Percentiles rank a stretch among this genome's conserved stretches.
These are phyloP conservation scores for Drosophila santomea DNA, from an alignment of 1,140 invertebrate genomes.

Conservation along the genomic window DNA sequence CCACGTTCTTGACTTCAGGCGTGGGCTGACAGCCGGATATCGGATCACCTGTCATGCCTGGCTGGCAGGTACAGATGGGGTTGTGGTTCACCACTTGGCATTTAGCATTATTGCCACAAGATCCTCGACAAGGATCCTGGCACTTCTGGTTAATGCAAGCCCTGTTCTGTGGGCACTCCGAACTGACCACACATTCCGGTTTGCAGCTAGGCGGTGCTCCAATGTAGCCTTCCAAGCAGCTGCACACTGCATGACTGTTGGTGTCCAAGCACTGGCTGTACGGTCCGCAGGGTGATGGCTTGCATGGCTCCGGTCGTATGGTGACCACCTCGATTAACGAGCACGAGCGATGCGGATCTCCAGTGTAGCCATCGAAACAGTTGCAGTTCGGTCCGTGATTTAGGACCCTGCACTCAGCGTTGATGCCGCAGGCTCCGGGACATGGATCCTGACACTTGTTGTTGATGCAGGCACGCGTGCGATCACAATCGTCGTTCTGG, in stretches of 20 bases:
- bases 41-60: slow-evolving; percentile 91
- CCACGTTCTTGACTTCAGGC: slow-evolving; percentile 71
- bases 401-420: slow-evolving; percentile 88
- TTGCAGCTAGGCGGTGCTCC: slow-evolving; percentile 92
- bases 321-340: slow-evolving; percentile 67
- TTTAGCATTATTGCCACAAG: slow-evolving; percentile 92
- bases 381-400: slow-evolving; percentile 92
- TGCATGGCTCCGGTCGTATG: slow-evolving; percentile 87
- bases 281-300: slow-evolving; percentile 92
- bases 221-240: slow-evolving; percentile 90
- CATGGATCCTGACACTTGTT: slow-evolving; percentile 91
- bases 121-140: slow-evolving; percentile 91
- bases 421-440: slow-evolving; percentile 88
- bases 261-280: slow-evolving; percentile 88
- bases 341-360: slow-evolving; percentile 87
- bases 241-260: slow-evolving; percentile 92
- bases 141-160: slow-evolving; percentile 94
- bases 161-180: slow-evolving; percentile 92
- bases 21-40: slow-evolving; percentile 87
- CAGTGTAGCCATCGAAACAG: slow-evolving; percentile 90
- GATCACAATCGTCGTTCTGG: slow-evolving; percentile 89
- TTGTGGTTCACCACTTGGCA: slow-evolving; percentile 94
- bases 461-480: slow-evolving; percentile 88
- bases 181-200: slow-evolving; percentile 93
- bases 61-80: slow-evolving; percentile 91